Percentiles rank a stretch among this genome's conserved stretches.
phyloP scores from a whole-genome alignment of 1,140 invertebrate genomes.

The Diorhabda sublineata region DNA sequence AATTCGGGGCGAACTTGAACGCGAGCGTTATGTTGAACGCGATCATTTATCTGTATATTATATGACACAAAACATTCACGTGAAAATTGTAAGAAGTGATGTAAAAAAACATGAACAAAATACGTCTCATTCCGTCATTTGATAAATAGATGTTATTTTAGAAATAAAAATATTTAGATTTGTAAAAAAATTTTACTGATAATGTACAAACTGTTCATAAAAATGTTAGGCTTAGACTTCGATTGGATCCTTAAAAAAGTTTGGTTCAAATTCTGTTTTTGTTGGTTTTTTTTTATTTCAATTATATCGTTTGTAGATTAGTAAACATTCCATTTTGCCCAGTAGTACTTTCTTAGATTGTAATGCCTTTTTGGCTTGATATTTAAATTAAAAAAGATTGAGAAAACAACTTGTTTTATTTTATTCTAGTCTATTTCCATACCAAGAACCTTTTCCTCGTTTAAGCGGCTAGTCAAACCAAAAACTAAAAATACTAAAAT shows the following conservation, averaged over 20 bases:
- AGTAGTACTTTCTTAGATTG: neutral
- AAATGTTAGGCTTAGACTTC: slow-evolving; percentile 10
- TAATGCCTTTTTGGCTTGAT: slow-evolving; percentile 8
- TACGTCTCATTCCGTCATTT: slow-evolving; percentile 11
- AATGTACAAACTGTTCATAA: slow-evolving; percentile 21
- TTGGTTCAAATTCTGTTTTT: neutral
- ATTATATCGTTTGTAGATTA: neutral
- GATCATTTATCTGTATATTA: too few species aligned
- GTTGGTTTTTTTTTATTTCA: neutral
- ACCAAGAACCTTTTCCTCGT: too few species aligned
- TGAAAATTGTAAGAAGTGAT: neutral
- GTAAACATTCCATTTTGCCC: slow-evolving; percentile 10
- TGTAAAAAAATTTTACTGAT: slow-evolving; percentile 13
- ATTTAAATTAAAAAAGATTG: neutral
- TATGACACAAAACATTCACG: too few species aligned
- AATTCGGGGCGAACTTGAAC: too few species aligned
- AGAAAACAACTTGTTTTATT: too few species aligned
- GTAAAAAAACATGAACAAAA: neutral
- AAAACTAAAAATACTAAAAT: too few species aligned
- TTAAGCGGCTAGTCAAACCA: too few species aligned
- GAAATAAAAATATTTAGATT: slow-evolving; percentile 8
- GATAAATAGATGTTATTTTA: slow-evolving; percentile 6
- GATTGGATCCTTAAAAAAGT: neutral
- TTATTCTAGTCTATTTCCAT: too few species aligned
- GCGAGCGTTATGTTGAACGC: too few species aligned